Evolutionary conservation across 64 coral and sea anemone genomes (phyloP).

Genomic region (Stichodactyla helianthus): DNA sequence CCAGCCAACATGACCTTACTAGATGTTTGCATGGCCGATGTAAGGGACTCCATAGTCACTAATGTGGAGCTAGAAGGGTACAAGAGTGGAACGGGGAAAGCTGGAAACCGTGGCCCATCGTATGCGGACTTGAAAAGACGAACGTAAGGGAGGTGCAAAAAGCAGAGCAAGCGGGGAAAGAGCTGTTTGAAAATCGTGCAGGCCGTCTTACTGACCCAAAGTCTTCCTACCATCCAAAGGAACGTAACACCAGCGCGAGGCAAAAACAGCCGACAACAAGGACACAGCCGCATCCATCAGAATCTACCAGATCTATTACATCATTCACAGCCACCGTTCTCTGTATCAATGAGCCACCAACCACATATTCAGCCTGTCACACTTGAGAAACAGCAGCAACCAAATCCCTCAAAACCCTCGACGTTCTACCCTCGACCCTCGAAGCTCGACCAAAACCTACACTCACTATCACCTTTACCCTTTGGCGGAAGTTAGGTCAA

Average conservation of each 20-base stretch:
- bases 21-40: constrained; percentile 39
- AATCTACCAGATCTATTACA: too few relatives aligned
- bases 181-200: constrained; percentile 29
- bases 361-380: too few relatives aligned
- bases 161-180: constrained; percentile 37
- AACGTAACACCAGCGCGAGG: constrained; percentile 1
- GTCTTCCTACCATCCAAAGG: constrained; percentile 38
- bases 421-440: too few relatives aligned
- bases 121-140: constrained; percentile 38
- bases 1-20: constrained; percentile 8
- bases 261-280: not conserved
- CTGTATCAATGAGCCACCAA: not conserved
- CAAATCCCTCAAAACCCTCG: too few relatives aligned
- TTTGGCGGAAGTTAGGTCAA: too few relatives aligned
- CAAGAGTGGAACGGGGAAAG: constrained; percentile 26
- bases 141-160: constrained; percentile 31
- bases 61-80: constrained; percentile 14
- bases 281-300: too few relatives aligned
- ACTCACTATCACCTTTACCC: too few relatives aligned
- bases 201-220: constrained; percentile 30
- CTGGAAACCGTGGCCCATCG: constrained; percentile 32
- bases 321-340: not conserved
- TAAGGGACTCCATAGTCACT: constrained; percentile 5
- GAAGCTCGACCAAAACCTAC: too few relatives aligned
- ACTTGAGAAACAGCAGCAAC: too few relatives aligned